A percentile compares a stretch with the other conserved stretches of the same genome.
These are phyloP conservation scores for Macrotus californicus DNA, from an alignment of 2,113 vertebrate genomes.

Conservation along the genomic window DNA sequence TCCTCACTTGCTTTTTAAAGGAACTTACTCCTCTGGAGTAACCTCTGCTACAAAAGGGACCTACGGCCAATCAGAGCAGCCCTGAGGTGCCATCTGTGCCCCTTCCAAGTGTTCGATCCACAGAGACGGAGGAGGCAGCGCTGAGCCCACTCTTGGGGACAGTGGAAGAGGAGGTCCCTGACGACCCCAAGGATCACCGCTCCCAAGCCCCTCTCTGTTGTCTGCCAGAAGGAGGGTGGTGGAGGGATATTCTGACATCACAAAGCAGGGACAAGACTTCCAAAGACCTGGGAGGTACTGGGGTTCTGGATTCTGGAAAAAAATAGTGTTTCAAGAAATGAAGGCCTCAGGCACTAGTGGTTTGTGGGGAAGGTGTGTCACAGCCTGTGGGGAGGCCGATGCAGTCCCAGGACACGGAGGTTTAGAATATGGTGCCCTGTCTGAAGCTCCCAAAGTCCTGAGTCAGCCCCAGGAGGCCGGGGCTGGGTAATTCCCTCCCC, in stretches of 20 bases:
- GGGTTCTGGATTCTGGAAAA: not conserved
- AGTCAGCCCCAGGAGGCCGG: not conserved
- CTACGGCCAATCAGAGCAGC: not conserved
- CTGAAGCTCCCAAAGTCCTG: not conserved
- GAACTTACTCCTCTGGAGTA: constrained; percentile 49
- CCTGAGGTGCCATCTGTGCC: not conserved
- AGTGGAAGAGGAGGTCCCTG: not conserved
- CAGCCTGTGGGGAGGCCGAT: not conserved
- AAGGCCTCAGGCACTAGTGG: not conserved
- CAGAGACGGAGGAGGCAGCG: not conserved
- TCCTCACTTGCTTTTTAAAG: constrained; percentile 65
- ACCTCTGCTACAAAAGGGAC: constrained; percentile 35
- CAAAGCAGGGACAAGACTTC: not conserved
- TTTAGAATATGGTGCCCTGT: not conserved
- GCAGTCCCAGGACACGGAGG: constrained; percentile 1
- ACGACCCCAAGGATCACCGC: not conserved
- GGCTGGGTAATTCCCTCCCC: not conserved
- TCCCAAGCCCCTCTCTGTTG: not conserved
- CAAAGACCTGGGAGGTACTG: not conserved
- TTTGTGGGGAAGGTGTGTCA: constrained; percentile 1
- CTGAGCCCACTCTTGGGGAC: not conserved
- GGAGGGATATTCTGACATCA: not conserved
- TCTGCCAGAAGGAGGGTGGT: not conserved
- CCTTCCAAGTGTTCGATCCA: not conserved
- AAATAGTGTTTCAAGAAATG: not conserved